Evolutionary conservation across 2,797 vertebrate genomes (phyloP).

Genomic region (Balearica regulorum): DNA sequence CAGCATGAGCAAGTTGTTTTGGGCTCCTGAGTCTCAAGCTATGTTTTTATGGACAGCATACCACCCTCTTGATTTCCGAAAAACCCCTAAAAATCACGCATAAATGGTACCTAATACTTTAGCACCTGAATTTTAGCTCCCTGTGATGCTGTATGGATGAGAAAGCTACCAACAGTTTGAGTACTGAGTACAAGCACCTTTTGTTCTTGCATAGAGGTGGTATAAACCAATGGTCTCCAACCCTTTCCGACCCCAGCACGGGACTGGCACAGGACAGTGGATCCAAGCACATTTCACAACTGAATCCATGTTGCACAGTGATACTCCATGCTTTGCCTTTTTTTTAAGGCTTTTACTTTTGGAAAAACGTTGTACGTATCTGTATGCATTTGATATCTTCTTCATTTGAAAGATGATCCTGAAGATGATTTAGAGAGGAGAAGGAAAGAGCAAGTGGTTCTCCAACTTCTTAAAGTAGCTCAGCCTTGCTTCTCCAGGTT

Average conservation of each 20-base stretch:
- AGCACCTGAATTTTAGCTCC: neutral
- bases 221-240: neutral
- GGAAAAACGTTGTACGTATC: neutral
- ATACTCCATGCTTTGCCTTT: neutral
- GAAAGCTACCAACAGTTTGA: neutral
- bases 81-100: neutral
- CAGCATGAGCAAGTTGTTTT: neutral
- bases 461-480: neutral
- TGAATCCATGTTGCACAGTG: neutral
- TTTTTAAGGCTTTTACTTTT: neutral
- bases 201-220: neutral
- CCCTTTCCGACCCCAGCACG: neutral
- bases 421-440: neutral
- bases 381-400: neutral
- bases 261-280: neutral
- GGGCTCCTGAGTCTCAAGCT: neutral
- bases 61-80: neutral
- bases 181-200: neutral
- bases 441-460: neutral
- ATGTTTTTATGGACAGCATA: neutral
- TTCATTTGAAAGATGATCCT: neutral
- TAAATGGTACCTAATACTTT: neutral
- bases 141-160: neutral
- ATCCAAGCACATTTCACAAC: neutral
- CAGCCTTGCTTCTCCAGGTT: neutral